Base-by-base conservation (phyloP, 1,140 invertebrate species). In the Campodea augens region DNA sequence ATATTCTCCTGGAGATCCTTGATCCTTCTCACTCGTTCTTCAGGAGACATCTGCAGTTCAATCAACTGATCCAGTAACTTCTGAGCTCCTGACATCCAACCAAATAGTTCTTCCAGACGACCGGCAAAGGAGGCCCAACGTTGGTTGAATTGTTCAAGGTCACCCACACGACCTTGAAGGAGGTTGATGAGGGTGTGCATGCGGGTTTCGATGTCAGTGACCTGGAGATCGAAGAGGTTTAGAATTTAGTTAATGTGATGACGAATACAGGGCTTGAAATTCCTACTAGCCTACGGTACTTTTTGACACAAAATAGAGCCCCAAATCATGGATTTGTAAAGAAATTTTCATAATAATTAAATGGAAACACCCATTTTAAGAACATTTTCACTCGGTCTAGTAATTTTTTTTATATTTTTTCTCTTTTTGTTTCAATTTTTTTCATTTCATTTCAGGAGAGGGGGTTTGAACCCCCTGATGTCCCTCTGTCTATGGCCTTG, bases 71-170 rank as follows among this genome's bases (percentile, higher is more conserved):
- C 72, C 41, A 92, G 69, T 13, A 76, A 63, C 47, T 75, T 71
- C 15, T 87, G 85, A 5, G 81, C 83, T 56, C 60, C 57, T 44
- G 61, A 57, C 43, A 69, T 54, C 65, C 68, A 69, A 22, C 58
- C 57, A 52, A 60, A 61, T 54, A 71, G 61, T 41, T 67, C 65
- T 43, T 66, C 64, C 1, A 71, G 55, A 36, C 65, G 56, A 36
- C 58, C 59, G 43, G 61, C 63, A 45, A 90, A 81, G 49, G 78
- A 74, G 23, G 73, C 74, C 84, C 86, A 90, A 56, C 79, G 78
- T 43, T 72, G 66, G 51, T 80, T 81, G 48, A 85, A 77, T 52
- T 84, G 73, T 56, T 89, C 78, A 32, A 95, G 62, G 60, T 81
- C 74, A 22, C 74, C 71, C 0, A 91, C 75, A 52, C 81, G 78